Base-by-base conservation (phyloP, 2,888 invertebrate genomes). In the Oscheius sp. region DNA sequence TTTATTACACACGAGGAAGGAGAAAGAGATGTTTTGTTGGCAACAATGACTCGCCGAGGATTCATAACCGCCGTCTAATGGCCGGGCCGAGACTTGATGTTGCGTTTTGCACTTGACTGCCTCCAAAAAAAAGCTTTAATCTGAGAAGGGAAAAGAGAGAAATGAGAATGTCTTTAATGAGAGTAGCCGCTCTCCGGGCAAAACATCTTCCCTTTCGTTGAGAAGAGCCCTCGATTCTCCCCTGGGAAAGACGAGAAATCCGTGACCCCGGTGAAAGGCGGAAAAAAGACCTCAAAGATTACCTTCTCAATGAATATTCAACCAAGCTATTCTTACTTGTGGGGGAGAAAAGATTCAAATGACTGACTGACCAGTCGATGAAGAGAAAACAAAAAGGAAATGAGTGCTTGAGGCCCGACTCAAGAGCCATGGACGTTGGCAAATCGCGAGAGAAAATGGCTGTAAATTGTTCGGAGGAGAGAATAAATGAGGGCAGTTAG, bases 121-220 rank as follows among this genome's bases (percentile, higher is more conserved):
- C 6, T 12, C 12, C 42, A 3, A 3, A 6, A 42, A n/a, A 42
- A 42, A 17, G 27, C 5, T 25, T 29, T 52, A 25, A 29, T 25
- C 12, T 50, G 52, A 25, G 29, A 52, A 52, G 29, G 29, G 25
- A 52, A n/a, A 25, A 31, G n/a, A 15, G 58, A 25, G 61, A 61
- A 42, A 61, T 61, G 61, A 61, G 61, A 61, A 61, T 61, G 45
- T 61, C 27, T 45, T 61, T 61, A 61, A 61, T 61, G 61, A 61
- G 61, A 61, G 61, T 25, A 45, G 27, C n/a, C 29, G 20, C 33
- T 55, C 33, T 33, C 33, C n/a, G 27, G n/a, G 42, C 45, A 61
- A 61, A 42, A 45, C 61, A 42, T 34, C 37, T 12, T 45, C 46
- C 46, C 20, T 48, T 25, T 48, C 20, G 42, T 42, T 42, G 15